Percentiles rank a stretch among this genome's conserved stretches.
Conservation (phyloP, 2,113 vertebrate species). For the Alces alces region DNA sequence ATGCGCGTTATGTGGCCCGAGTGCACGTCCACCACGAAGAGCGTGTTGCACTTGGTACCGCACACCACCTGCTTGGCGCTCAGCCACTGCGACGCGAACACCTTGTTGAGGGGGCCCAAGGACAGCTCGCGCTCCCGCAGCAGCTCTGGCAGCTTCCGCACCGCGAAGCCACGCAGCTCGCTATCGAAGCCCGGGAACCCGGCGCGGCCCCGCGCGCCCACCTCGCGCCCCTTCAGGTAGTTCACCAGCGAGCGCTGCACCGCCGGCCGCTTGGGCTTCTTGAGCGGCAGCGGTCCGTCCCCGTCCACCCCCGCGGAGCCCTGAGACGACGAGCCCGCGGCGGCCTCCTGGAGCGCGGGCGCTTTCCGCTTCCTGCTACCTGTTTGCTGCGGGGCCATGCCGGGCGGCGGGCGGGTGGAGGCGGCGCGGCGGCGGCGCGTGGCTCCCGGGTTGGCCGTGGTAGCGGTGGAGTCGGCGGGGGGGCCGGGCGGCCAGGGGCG, state of each 20-base stretch:
- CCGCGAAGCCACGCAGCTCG: neutral
- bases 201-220: neutral
- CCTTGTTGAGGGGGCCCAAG: slow-evolving; percentile 63
- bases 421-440: neutral
- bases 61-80: slow-evolving; percentile 65
- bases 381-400: slow-evolving; percentile 50
- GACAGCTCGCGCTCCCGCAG: slow-evolving; percentile 22
- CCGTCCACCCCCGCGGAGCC: neutral
- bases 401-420: neutral
- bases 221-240: slow-evolving; percentile 33
- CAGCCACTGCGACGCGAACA: slow-evolving; percentile 67
- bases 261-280: neutral
- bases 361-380: slow-evolving; percentile 61
- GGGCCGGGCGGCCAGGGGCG: neutral
- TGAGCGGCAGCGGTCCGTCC: neutral
- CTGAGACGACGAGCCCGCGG: neutral
- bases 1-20: neutral
- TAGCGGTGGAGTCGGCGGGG: neutral
- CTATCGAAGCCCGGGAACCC: neutral
- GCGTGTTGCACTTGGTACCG: slow-evolving; percentile 68
- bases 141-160: neutral
- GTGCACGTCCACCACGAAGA: slow-evolving; percentile 56
- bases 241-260: neutral
- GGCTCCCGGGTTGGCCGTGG: neutral
- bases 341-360: neutral